Conservation (phyloP, 2,888 invertebrate species). For the Erebia epiphron region DNA sequence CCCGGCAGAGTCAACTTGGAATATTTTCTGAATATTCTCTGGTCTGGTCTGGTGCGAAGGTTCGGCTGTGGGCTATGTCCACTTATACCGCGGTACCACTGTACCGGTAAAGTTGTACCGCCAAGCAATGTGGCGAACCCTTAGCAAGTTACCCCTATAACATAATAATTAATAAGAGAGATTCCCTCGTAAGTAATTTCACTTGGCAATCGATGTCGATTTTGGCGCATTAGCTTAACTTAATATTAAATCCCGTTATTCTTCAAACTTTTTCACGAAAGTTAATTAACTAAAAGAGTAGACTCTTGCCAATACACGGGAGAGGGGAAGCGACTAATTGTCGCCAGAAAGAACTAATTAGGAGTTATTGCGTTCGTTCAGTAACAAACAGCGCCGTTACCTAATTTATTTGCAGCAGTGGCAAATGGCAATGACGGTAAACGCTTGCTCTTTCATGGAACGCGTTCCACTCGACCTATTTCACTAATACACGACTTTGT, state of each 20-base stretch:
- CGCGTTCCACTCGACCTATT: constrained; percentile 21
- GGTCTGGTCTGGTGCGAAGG: too few relatives aligned
- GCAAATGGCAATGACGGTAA: constrained; percentile 33
- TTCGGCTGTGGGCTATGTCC: too few relatives aligned
- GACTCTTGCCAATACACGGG: constrained; percentile 13
- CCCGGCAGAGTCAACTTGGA: too few relatives aligned
- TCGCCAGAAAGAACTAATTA: constrained; percentile 48
- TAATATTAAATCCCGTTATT: background rate
- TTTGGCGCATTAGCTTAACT: background rate
- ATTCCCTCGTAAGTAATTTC: background rate
- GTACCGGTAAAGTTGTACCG: too few relatives aligned
- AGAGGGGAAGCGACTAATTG: constrained; percentile 46
- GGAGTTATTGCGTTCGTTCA: constrained; percentile 46
- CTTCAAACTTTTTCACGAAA: background rate
- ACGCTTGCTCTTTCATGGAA: constrained; percentile 35
- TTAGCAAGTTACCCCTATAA: too few relatives aligned
- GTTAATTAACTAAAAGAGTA: background rate
- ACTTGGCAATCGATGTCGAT: background rate
- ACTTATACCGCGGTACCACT: too few relatives aligned
- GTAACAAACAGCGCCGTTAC: constrained; percentile 47
- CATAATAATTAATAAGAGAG: too few relatives aligned
- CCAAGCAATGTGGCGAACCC: too few relatives aligned
- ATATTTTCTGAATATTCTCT: too few relatives aligned
- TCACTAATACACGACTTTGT: constrained; percentile 21
- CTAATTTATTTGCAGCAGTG: constrained; percentile 46